Conservation (phyloP, 1,140 invertebrate species). For the Geopemphigus sp. region DNA sequence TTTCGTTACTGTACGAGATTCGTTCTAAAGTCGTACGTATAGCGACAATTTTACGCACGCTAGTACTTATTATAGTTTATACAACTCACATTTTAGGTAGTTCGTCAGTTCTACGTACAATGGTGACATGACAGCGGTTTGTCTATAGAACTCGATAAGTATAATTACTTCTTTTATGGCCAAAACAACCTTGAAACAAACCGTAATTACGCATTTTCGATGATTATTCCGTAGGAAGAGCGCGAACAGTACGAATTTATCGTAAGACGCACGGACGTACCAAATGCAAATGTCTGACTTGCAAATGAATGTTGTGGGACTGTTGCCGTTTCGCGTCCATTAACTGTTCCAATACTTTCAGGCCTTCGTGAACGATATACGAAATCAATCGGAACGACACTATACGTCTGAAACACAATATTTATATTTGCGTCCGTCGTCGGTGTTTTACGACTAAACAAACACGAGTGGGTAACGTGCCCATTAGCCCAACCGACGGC, state of each 20-base stretch:
- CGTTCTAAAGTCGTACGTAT: no score
- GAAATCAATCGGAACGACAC: slow-evolving; percentile 33
- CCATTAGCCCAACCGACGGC: no score
- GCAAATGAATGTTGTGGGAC: slow-evolving; percentile 33
- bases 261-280: neutral
- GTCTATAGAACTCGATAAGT: slow-evolving; percentile 5
- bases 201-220: neutral
- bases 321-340: slow-evolving; percentile 20
- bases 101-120: slow-evolving; percentile 2
- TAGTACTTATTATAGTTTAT: no score
- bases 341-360: slow-evolving; percentile 34
- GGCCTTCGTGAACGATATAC: slow-evolving; percentile 27
- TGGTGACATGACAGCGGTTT: neutral
- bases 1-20: no score
- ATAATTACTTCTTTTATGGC: slow-evolving; percentile 36
- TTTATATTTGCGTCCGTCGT: neutral
- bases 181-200: slow-evolving; percentile 4
- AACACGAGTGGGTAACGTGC: no score
- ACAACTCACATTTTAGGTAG: neutral
- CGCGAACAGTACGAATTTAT: neutral
- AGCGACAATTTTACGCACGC: no score
- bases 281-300: slow-evolving; percentile 39
- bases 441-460: no score
- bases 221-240: no score
- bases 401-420: neutral